Evolutionary conservation across 2,113 vertebrate species (phyloP), one percentile per base, ranked within the genome.

Genomic region (Erinaceus europaeus): DNA sequence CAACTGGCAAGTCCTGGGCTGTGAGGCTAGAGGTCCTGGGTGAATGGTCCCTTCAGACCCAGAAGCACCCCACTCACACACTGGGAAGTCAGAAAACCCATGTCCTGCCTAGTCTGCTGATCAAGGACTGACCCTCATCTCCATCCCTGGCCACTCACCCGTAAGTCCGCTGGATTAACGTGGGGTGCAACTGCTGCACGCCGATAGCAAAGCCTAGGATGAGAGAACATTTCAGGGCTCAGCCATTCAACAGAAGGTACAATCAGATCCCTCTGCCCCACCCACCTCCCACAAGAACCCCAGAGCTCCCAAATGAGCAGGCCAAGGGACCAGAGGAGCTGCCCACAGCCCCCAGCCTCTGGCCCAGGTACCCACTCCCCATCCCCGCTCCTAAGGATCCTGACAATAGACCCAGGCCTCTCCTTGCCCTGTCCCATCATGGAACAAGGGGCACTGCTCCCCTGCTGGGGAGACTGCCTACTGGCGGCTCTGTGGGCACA

Each of bases 151-250:
- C n/a, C 90, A 97, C 98, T 99, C 98, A 99, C 99, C 99, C 99
- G 84, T 98, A 99, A 65, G 98, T 98, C 95, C 99, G 98, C 97
- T 99, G 99, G 96, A 99, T 98, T 94, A 99, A 98, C 69, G 98
- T 97, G 59, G 98, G 99, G 93, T 99, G 98, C 89, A 99, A 94
- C 97, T 99, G 98, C 96, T 99, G 99, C 71, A 99, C 98, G 84
- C 99, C 98, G 90, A 99, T 96, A 68, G 99, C 98, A 94, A 99
- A 97, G 96, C 99, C 99, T 99, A 64, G 32, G 95, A 96, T 0
- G 15, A 61, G 53, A 87, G 53, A 74, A 9, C 0, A 0, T 44
- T 88, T 6, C 81, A 69, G 52, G 34, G 27, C n/a, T 23, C 8
- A 5, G 75, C 29, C 48, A 44, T n/a, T n/a, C n/a, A n/a, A n/a